phyloP scores from a whole-genome alignment of 2,113 vertebrate genomes.

The Mustelus asterias region DNA sequence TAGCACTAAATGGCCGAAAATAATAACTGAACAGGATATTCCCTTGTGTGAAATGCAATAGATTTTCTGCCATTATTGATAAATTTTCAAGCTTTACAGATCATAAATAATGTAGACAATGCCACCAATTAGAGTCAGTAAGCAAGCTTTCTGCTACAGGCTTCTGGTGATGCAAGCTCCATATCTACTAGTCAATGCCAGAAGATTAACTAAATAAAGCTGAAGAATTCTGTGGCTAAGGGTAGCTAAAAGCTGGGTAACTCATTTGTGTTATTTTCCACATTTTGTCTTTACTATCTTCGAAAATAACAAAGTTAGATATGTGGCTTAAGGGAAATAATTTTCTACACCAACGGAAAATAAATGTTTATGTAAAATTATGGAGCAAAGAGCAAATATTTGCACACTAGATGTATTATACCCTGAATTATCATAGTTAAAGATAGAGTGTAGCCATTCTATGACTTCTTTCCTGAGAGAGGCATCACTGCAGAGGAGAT shows the following conservation, averaged over 20 bases:
- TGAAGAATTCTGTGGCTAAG: not conserved
- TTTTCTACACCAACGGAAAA: not conserved
- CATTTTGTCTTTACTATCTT: not conserved
- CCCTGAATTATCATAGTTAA: not conserved
- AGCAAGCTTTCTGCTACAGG: not conserved
- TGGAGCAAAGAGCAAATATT: not conserved
- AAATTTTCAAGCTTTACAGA: slow-evolving; percentile 1
- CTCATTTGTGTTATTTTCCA: not conserved
- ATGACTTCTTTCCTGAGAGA: not conserved
- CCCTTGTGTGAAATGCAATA: not conserved
- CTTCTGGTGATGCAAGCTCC: not conserved
- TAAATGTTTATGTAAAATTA: not conserved
- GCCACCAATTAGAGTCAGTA: slow-evolving; percentile 11
- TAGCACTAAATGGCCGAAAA: not conserved
- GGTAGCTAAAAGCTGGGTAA: not conserved
- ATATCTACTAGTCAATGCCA: not conserved
- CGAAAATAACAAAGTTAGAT: not conserved
- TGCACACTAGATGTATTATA: not conserved
- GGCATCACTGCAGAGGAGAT: not conserved
- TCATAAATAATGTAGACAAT: slow-evolving; percentile 28
- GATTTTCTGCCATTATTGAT: slow-evolving; percentile 5
- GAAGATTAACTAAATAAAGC: not conserved
- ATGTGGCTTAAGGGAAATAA: not conserved
- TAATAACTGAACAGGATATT: not conserved
- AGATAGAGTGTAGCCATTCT: not conserved